Conservation (phyloP, 2,797 vertebrate species). For the Rhinella marina region DNA sequence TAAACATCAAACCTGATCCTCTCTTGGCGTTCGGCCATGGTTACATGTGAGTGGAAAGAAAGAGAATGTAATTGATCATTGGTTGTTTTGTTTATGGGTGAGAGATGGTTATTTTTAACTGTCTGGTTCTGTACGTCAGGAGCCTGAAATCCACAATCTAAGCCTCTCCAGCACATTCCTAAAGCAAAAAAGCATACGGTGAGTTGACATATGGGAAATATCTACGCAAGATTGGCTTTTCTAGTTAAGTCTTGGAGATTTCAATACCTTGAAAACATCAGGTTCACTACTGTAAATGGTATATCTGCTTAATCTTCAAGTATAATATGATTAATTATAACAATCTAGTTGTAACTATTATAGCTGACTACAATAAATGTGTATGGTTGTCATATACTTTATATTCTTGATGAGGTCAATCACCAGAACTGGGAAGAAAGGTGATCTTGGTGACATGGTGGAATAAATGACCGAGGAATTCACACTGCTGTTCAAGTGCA, state of each 20-base stretch:
- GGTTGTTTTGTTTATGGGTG: conserved; percentile 62
- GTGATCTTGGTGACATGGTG: too few species aligned
- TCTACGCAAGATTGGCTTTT: conserved; percentile 31
- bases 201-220: conserved; percentile 49
- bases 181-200: conserved; percentile 50
- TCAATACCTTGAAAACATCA: background rate
- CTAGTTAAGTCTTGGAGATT: conserved; percentile 35
- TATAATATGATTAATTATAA: background rate
- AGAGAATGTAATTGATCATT: conserved; percentile 61
- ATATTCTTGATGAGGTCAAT: background rate
- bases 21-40: conserved; percentile 51
- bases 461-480: too few species aligned
- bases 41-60: conserved; percentile 58
- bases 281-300: conserved; percentile 8
- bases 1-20: conserved; percentile 57
- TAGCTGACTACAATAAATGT: background rate
- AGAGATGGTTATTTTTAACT: conserved; percentile 62
- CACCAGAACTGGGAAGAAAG: too few species aligned
- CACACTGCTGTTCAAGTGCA: too few species aligned
- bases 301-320: background rate
- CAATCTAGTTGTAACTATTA: background rate
- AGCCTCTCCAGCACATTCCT: conserved; percentile 54
- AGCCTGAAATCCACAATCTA: conserved; percentile 61
- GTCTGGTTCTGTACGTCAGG: conserved; percentile 62
- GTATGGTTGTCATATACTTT: background rate